Conservation (phyloP, 2,797 vertebrate genomes). For the Peromyscus melanophrys region DNA sequence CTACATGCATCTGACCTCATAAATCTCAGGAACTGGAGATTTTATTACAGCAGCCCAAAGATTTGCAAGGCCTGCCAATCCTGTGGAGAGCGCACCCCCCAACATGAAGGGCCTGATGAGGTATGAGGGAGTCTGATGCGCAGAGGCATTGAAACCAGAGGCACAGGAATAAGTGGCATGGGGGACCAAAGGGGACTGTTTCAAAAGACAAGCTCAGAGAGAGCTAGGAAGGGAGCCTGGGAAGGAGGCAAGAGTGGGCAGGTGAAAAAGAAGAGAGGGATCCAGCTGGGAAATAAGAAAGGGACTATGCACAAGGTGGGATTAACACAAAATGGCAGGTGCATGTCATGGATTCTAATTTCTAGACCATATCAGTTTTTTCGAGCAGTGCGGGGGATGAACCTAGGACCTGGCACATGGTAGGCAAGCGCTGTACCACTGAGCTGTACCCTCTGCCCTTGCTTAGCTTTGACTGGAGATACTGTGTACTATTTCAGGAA, state of each 20-base stretch:
- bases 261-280: not conserved
- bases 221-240: not conserved
- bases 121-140: not conserved
- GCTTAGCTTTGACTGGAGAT: slow-evolving; percentile 7
- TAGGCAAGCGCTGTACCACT: not conserved
- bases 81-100: not conserved
- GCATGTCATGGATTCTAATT: not conserved
- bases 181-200: not conserved
- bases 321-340: not conserved
- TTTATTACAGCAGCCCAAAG: slow-evolving; percentile 82
- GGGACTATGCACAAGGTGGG: not conserved
- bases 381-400: not conserved
- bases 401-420: not conserved
- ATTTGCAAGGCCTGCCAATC: slow-evolving; percentile 81
- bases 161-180: not conserved
- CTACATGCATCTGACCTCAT: slow-evolving; percentile 78
- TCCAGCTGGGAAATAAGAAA: not conserved
- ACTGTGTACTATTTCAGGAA: not conserved
- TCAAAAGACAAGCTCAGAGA: not conserved
- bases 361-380: not conserved
- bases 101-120: slow-evolving; percentile 53
- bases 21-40: slow-evolving; percentile 79
- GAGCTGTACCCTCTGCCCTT: not conserved
- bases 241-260: not conserved
- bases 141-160: slow-evolving; percentile 9